Evolutionary conservation across 2,113 vertebrate genomes (phyloP), one percentile per base, ranked within the genome.

Genomic region (Melanostigma gelatinosum): DNA sequence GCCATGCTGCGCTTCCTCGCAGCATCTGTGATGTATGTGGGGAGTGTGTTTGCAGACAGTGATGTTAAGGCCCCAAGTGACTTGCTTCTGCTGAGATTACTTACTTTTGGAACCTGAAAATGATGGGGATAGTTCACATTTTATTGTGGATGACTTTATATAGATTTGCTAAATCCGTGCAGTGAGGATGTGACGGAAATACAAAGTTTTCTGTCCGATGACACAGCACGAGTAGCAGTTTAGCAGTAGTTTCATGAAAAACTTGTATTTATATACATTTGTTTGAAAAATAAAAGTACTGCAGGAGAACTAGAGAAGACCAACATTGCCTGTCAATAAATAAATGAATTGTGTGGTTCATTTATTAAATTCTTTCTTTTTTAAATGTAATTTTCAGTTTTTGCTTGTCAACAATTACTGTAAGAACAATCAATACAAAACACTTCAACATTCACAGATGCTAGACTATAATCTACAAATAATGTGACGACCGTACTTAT

Each of bases 11-110:
- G 95, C 89, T 94, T 96, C 88, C 97, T 97, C 72, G 92, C 93
- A 82, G 96, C 95, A 62, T 99, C 97, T 61, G 97, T 96, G 86
- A 97, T 98, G 86, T 95, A 95, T 32, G 95, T 95, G 6, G 98
- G 98, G 52, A 99, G 96, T 12, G 96, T 98, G 86, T 97, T 96
- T 66, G 94, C 77, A 55, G 97, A 98, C 61, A 98, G 94, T 18
- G 96, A 97, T 15, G 94, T 94, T 73, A 98, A 92, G 60, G 94
- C 90, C 4, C 92, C 94, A 61, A 96, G 87, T 65, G 96, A 97
- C 84, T 58, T 89, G 84, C 95, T 96, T 93, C 94, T 96, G 27
- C 86, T 92, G 27, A 96, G 91, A 62, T 87, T 27, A 63, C 80
- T 88, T 7, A 83, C 75, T 78, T 77, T 85, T 70, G 90, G 85